These are phyloP conservation scores for Triops longicaudatus DNA, from an alignment of 1,140 invertebrate species.

Conservation along the genomic window DNA sequence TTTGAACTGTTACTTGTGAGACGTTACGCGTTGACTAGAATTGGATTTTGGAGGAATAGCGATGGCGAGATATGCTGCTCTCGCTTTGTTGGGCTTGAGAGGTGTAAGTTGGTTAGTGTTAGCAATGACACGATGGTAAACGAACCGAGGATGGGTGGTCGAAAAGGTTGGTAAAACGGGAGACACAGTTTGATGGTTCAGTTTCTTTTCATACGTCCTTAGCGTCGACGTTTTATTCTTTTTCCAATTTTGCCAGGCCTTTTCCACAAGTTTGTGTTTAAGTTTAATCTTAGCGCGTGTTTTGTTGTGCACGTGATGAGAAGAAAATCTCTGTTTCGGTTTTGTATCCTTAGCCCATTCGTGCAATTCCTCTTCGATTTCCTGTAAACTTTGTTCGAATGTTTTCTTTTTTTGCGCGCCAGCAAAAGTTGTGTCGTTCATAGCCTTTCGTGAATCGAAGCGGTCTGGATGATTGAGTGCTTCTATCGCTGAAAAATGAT, in stretches of 20 bases:
- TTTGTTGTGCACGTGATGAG: not conserved
- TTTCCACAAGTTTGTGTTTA: not conserved
- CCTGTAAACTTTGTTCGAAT: not conserved
- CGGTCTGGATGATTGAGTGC: not conserved
- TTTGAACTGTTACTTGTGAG: not conserved
- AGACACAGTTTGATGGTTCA: not conserved
- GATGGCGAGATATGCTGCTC: not conserved
- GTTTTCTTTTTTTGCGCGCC: not conserved
- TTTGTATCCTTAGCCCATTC: not conserved
- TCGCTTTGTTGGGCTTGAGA: not conserved
- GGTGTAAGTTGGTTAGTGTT: not conserved
- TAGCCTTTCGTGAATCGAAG: not conserved
- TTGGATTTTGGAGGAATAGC: constrained; percentile 7
- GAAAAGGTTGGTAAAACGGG: not conserved
- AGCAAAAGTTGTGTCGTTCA: not conserved
- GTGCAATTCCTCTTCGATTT: not conserved
- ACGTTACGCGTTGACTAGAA: not conserved
- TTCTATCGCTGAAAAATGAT: not conserved
- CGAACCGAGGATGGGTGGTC: not conserved
- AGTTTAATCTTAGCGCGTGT: not conserved
- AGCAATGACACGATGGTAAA: not conserved
- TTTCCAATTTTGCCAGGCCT: not conserved
- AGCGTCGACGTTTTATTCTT: not conserved
- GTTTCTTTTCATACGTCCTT: not conserved
- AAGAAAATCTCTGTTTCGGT: not conserved